Base-by-base conservation (phyloP, 2,888 invertebrate genomes). In the Drosophila atripex region DNA sequence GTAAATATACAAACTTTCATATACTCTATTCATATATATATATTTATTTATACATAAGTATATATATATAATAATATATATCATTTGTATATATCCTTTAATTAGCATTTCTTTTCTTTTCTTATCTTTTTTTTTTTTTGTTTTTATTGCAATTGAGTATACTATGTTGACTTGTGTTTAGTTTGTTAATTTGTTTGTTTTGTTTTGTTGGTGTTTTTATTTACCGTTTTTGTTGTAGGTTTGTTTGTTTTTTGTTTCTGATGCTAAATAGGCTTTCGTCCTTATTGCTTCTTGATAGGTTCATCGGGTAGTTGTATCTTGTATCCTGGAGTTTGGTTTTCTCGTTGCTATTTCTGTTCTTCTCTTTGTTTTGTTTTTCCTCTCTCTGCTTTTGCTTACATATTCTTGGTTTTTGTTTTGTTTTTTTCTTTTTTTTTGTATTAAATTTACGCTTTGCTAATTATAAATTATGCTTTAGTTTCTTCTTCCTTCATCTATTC, bases 71-170 rank as follows among this genome's bases (percentile, higher is more conserved):
- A 66, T 53, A 58, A 55, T 50, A 53, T 61, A 61, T 65, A 61
- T 71, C 46, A 61, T 50, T 70, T 78, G 71, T 82, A 80, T 80
- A 78, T 78, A 82, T 35, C 8, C 60, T 69, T 60, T 78, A 65
- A 74, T 78, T 85, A 75, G 77, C 21, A 80, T 72, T 79, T 16
- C 8, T 16, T 16, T 18, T 41, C 7, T 41, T 9, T 4, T 41
- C 18, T 18, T 18, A 1, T 18, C 18, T 18, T 18, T 18, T 18
- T 18, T 18, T 18, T 18, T 18, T 18, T 18, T 18, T 18, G 2
- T 41, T 14, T 82, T 75, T 71, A 83, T 80, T 80, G 73, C 86
- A 83, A 52, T 77, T 86, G 84, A 86, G 80, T 80, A 80, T 80
- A 80, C 86, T 80, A 80, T 73, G 86, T 80, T 84, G 78, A 80